Percentiles rank a stretch among this genome's conserved stretches.
These are phyloP conservation scores for Bacillus rossius DNA, from an alignment of 1,140 invertebrate genomes.

Conservation along the genomic window DNA sequence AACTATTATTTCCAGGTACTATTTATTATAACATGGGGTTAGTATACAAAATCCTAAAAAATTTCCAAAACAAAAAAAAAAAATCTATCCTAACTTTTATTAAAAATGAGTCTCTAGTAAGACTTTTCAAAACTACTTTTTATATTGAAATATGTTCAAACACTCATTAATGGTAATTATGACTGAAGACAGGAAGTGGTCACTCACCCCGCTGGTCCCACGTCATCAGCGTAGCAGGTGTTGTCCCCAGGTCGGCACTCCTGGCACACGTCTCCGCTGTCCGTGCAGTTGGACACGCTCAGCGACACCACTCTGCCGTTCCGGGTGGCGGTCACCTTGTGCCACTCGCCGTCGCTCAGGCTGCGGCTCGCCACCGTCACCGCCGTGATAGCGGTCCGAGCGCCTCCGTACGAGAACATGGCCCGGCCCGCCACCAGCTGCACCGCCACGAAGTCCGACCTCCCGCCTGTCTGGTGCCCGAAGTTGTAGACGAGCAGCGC, in stretches of 20 bases:
- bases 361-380: slow-evolving; percentile 58
- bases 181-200: no score
- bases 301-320: slow-evolving; percentile 81
- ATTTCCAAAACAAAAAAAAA: no score
- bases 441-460: slow-evolving; percentile 89
- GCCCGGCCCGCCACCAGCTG: slow-evolving; percentile 78
- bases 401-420: slow-evolving; percentile 84
- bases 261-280: slow-evolving; percentile 78
- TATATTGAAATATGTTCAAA: no score
- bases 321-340: slow-evolving; percentile 84
- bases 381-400: slow-evolving; percentile 76
- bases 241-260: slow-evolving; percentile 77
- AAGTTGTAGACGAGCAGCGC: slow-evolving; percentile 87
- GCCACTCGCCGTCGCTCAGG: slow-evolving; percentile 83
- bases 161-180: no score
- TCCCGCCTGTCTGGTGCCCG: slow-evolving; percentile 74
- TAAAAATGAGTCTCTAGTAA: no score
- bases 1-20: no score
- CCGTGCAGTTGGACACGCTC: slow-evolving; percentile 70
- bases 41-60: no score
- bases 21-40: no score
- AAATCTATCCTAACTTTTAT: no score
- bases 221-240: slow-evolving; percentile 75
- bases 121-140: no score
- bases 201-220: slow-evolving; percentile 75